These are phyloP conservation scores for Steinernema khuongi DNA, from an alignment of 1,140 invertebrate genomes.

Conservation along the genomic window DNA sequence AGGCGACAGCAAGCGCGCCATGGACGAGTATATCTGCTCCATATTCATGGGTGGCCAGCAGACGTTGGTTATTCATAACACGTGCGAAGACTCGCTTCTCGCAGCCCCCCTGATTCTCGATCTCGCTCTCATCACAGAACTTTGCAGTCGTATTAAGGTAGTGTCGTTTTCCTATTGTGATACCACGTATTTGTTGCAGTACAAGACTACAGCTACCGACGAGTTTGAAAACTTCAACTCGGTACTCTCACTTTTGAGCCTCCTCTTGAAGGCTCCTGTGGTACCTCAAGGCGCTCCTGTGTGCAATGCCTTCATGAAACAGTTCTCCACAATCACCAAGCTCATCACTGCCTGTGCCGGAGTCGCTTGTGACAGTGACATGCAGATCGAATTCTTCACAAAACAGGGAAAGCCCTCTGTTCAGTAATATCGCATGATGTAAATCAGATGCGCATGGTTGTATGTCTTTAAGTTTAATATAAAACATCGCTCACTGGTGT, in stretches of 20 bases:
- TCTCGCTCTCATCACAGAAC: conserved; percentile 77
- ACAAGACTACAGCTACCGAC: neutral
- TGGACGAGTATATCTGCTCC: conserved; percentile 94
- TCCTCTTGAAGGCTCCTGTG: conserved; percentile 75
- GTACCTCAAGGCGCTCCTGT: conserved; percentile 70
- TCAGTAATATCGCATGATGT: neutral
- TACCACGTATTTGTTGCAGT: conserved; percentile 12
- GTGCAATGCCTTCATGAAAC: conserved; percentile 81
- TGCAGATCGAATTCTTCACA: conserved; percentile 67
- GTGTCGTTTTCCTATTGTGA: too few relatives aligned
- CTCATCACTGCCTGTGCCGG: conserved; percentile 77
- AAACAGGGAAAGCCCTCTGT: conserved; percentile 19
- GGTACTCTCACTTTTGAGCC: conserved; percentile 77
- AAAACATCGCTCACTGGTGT: too few relatives aligned
- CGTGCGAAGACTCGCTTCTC: conserved; percentile 89
- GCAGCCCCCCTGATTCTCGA: conserved; percentile 87
- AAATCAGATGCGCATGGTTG: too few relatives aligned
- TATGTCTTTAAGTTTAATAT: too few relatives aligned
- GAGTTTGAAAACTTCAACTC: conserved; percentile 66
- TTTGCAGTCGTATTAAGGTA: conserved; percentile 76
- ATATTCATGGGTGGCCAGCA: conserved; percentile 88
- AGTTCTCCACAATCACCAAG: conserved; percentile 81
- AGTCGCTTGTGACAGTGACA: conserved; percentile 73
- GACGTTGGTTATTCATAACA: conserved; percentile 89
- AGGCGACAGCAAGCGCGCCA: conserved; percentile 86